Conservation (phyloP, 1,140 invertebrate genomes). For the Macrosteles quadrilineatus region DNA sequence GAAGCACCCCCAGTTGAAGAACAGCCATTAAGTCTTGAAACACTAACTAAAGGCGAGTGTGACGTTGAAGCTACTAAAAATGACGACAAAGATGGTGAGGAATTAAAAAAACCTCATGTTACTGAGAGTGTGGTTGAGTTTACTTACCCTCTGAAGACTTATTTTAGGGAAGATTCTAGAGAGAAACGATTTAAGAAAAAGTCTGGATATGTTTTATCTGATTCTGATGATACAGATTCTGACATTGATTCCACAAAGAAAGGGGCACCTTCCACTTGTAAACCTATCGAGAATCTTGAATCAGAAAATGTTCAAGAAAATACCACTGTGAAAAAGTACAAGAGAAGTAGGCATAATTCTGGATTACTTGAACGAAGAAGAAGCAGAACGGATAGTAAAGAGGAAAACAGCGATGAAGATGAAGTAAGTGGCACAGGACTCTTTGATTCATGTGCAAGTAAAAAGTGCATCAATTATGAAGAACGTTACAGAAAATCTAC, state of each 20-base stretch:
- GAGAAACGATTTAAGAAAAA: conserved; percentile 12
- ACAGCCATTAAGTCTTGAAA: no score
- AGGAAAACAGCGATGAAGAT: conserved; percentile 11
- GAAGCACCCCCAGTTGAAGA: no score
- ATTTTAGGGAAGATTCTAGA: conserved; percentile 18
- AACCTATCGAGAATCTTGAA: neutral
- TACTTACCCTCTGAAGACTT: conserved; percentile 5
- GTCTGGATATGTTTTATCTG: neutral
- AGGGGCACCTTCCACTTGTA: neutral
- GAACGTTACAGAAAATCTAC: no score
- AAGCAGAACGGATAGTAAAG: conserved; percentile 7
- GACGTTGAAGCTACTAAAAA: no score
- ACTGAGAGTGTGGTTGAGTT: conserved; percentile 8
- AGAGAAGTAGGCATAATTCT: conserved; percentile 10
- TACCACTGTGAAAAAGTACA: neutral
- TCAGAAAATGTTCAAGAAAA: neutral
- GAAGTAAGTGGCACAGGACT: neutral
- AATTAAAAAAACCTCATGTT: neutral
- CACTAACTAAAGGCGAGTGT: no score
- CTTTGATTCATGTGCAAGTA: conserved; percentile 6
- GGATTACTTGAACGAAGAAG: conserved; percentile 3
- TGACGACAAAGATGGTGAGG: no score
- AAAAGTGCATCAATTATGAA: neutral
- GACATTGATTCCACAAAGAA: neutral
- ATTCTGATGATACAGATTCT: conserved; percentile 9